Percentiles rank a stretch among this genome's conserved stretches.
phyloP scores from a whole-genome alignment of 2,888 invertebrate species.

The Chromoteleia sp. region DNA sequence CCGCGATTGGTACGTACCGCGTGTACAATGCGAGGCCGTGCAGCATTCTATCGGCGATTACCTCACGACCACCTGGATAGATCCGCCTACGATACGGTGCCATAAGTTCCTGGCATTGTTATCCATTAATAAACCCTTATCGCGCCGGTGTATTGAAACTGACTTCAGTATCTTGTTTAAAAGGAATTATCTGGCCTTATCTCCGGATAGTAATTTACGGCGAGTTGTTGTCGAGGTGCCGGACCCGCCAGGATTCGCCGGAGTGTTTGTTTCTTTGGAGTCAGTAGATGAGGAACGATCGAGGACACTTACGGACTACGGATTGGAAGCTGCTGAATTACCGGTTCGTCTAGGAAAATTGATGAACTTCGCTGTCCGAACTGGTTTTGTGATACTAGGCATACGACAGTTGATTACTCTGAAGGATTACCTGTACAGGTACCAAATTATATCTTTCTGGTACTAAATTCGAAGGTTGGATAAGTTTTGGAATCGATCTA shows the following conservation, averaged over 20 bases:
- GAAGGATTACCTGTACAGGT: no score
- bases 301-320: slow-evolving; percentile 16
- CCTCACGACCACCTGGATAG: slow-evolving; percentile 63
- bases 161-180: slow-evolving; percentile 59
- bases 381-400: background rate
- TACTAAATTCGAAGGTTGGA: no score
- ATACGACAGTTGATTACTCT: no score
- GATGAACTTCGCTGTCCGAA: background rate
- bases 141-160: slow-evolving; percentile 48
- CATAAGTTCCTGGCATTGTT: slow-evolving; percentile 62
- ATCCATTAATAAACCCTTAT: slow-evolving; percentile 64
- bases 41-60: slow-evolving; percentile 62
- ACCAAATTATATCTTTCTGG: no score
- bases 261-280: slow-evolving; percentile 22
- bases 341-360: background rate
- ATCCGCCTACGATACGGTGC: slow-evolving; percentile 58
- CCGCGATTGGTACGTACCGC: slow-evolving; percentile 50
- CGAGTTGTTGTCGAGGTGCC: background rate
- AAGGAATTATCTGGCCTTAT: slow-evolving; percentile 58
- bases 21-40: slow-evolving; percentile 16
- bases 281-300: slow-evolving; percentile 20
- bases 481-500: no score
- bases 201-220: slow-evolving; percentile 34
- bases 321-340: slow-evolving; percentile 1
- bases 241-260: slow-evolving; percentile 18